Evolutionary conservation across 2,797 vertebrate genomes (phyloP), one percentile per base, ranked within the genome.

Genomic region (Sarcoramphus papa): DNA sequence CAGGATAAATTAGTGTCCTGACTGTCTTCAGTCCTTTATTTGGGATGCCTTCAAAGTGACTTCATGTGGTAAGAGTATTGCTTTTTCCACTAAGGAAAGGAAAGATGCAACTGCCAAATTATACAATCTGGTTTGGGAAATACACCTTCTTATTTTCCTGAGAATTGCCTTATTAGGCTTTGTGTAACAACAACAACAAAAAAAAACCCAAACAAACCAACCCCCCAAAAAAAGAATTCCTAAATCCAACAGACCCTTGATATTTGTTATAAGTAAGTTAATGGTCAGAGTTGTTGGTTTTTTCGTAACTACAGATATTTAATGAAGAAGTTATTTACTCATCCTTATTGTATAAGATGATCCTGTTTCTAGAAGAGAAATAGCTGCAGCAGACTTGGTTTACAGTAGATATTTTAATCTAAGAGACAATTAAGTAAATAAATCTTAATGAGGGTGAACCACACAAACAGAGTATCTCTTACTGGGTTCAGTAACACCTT

Each of bases 21-120:
- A 92, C 72, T 93, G n/a, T 94, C 86, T 96, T 82, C 91, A 95
- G 82, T 87, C 74, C 68, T 92, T 94, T 93, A 74, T 93, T 96
- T 97, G 89, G 53, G 74, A 95, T 96, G 72, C 85, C 84, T 97
- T 97, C 68, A 93, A 91, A 92, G 78, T 95, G 94, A 97, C 91
- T 94, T 97, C 85, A 97, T 97, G 89, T 88, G 50, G 93, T 96
- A 80, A 83, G 60, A 92, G 85, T 78, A 79, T 93, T 95, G 87
- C 53, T 88, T 96, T 96, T 96, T 97, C 94, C 81, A 95, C 70
- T 94, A 93, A 95, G 91, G 94, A 92, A 88, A 94, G 67, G 48
- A 95, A 95, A 78, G 82, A 56, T 83, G 57, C 64, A 90, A 41
- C 47, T 93, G 96, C 95, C 89, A 95, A 96, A 95, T 93, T 94